Base-by-base conservation (phyloP, 2,113 vertebrate genomes). In the Serinus canaria region DNA sequence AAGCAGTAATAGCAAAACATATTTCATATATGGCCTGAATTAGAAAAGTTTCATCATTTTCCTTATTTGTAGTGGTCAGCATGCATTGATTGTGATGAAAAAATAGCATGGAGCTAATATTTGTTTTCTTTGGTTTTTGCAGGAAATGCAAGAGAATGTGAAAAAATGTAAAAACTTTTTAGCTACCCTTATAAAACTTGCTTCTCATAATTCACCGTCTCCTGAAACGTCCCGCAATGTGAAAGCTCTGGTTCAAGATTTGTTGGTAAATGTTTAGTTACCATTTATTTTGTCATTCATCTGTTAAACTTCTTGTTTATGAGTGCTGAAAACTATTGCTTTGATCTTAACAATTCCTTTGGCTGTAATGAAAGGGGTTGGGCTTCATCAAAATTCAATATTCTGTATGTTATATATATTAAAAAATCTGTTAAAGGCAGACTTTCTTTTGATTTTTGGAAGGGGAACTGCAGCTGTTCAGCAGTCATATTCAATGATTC, bases 61-160 rank as follows among this genome's bases (percentile, higher is more conserved):
- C 28, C 7, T 5, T 64, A 0, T 64, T 77, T 70, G 22, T 20
- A 47, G 56, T 70, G 55, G n/a, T 62, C 30, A 69, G 11, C 31
- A n/a, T 74, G 28, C 19, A 23, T 25, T 77, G 72, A 62, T 76
- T 39, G 41, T 52, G 37, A 59, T 25, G 20, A 49, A 44, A 79
- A 87, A 78, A 58, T 35, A 59, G 9, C 8, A 6, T n/a, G 15
- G 31, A 39, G 62, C 46, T 95, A 55, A 81, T 47, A 27, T 0
- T 90, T 74, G 9, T 58, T 72, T 81, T 41, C 23, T 94, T 64
- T 95, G 89, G 2, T 19, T 83, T 81, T 82, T 82, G 35, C 96
- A 99, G 99, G 98, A 99, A 98, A 98, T 99, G 98, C 98, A 99
- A 94, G 98, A 99, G 94, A 99, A 98, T 93, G 98, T 99, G 95